Evolutionary conservation across 2,888 invertebrate genomes (phyloP).

Genomic region (Pheosia gnoma): DNA sequence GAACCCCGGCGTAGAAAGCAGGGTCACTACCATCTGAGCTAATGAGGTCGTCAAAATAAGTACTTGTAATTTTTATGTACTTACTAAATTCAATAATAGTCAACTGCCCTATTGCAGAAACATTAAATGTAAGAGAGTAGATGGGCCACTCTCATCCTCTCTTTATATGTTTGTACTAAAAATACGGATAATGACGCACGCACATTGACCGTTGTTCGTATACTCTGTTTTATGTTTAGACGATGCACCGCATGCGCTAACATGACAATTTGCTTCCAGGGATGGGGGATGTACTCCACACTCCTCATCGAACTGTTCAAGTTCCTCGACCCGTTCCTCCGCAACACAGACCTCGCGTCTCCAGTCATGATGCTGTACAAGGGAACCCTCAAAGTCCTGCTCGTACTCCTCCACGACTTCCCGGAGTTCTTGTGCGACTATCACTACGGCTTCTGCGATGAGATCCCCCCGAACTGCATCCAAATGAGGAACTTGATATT

Average conservation of each 20-base stretch:
- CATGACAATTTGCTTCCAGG: slow-evolving; percentile 68
- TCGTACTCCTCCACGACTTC: slow-evolving; percentile 98
- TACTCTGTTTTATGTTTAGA: not conserved
- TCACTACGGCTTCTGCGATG: slow-evolving; percentile 99
- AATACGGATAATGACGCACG: too few relatives aligned
- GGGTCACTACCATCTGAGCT: too few relatives aligned
- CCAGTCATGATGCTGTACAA: slow-evolving; percentile 97
- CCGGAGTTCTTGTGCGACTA: slow-evolving; percentile 99
- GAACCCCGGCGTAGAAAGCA: too few relatives aligned
- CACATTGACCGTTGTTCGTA: not conserved
- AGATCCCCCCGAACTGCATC: slow-evolving; percentile 99
- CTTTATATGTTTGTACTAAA: too few relatives aligned
- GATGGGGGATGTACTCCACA: slow-evolving; percentile 99
- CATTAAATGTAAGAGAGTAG: too few relatives aligned
- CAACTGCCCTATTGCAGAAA: too few relatives aligned
- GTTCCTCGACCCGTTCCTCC: slow-evolving; percentile 97
- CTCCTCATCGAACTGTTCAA: slow-evolving; percentile 97
- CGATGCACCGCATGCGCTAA: not conserved
- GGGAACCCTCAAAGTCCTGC: slow-evolving; percentile 96
- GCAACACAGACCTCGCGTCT: slow-evolving; percentile 98
- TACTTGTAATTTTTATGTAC: too few relatives aligned
- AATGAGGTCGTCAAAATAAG: too few relatives aligned
- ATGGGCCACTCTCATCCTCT: too few relatives aligned
- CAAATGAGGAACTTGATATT: slow-evolving; percentile 99
- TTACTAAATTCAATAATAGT: too few relatives aligned